Percentiles rank a stretch among this genome's conserved stretches.
phyloP scores from a whole-genome alignment of 1,140 invertebrate genomes.

The Drosophila cardini region DNA sequence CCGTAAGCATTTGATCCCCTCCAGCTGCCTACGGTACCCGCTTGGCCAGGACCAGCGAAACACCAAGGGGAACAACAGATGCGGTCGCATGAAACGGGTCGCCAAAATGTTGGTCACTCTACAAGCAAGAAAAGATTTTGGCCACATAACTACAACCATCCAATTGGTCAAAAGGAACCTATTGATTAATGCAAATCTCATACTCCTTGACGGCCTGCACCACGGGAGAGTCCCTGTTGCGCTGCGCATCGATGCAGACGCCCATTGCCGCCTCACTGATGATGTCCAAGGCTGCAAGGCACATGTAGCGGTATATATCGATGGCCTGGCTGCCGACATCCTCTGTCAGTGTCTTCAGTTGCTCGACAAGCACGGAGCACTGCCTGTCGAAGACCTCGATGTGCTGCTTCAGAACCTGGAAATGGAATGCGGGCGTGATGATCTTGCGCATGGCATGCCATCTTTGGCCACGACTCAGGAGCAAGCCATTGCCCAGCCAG shows the following conservation, averaged over 20 bases:
- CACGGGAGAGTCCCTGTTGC: constrained; percentile 89
- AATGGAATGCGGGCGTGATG: constrained; percentile 93
- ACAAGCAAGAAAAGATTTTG: not conserved
- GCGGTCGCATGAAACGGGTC: constrained; percentile 65
- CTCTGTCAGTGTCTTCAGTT: constrained; percentile 86
- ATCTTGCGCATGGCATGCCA: constrained; percentile 76
- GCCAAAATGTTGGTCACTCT: constrained; percentile 68
- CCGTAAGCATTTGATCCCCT: constrained; percentile 70
- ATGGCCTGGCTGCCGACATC: constrained; percentile 43
- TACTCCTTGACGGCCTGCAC: constrained; percentile 89
- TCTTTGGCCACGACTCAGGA: constrained; percentile 85
- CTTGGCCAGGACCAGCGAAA: constrained; percentile 61
- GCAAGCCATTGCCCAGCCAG: constrained; percentile 89
- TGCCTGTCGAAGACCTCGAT: constrained; percentile 91
- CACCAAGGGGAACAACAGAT: constrained; percentile 66
- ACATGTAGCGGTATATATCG: constrained; percentile 60
- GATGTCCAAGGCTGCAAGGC: constrained; percentile 64
- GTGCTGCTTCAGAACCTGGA: constrained; percentile 91
- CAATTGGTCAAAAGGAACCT: not conserved
- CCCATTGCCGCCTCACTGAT: constrained; percentile 93
- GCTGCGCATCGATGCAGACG: constrained; percentile 89
- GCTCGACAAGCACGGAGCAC: constrained; percentile 87
- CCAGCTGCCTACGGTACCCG: constrained; percentile 63
- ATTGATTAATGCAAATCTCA: constrained; percentile 78
- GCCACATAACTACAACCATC: not conserved